Percentiles rank a stretch among this genome's conserved stretches.
Evolutionary conservation across 2,113 vertebrate species (phyloP).

Genomic region (Pomatostomus ruficeps): DNA sequence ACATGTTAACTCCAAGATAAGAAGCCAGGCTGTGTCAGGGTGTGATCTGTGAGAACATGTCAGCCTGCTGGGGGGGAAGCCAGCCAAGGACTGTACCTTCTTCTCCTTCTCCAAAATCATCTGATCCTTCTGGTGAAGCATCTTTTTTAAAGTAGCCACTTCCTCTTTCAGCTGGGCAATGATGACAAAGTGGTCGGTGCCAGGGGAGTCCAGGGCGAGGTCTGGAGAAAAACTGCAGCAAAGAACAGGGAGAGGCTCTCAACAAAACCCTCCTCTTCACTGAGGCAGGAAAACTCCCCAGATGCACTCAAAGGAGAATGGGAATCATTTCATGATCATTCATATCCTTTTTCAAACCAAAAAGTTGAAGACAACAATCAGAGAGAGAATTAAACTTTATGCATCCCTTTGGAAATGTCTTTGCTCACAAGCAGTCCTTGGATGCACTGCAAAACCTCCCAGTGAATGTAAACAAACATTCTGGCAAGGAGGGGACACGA

Average conservation of each 20-base stretch:
- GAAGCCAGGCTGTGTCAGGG: background rate
- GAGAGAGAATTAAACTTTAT: background rate
- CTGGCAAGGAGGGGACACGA: background rate
- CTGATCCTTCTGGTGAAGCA: constrained; percentile 82
- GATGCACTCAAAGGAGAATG: background rate
- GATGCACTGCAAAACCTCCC: background rate
- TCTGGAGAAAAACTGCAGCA: constrained; percentile 74
- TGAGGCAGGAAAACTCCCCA: background rate
- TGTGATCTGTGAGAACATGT: background rate
- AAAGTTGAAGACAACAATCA: background rate
- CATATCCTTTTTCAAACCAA: background rate
- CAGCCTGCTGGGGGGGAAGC: background rate
- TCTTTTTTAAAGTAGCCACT: constrained; percentile 80
- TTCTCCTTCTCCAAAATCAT: constrained; percentile 83
- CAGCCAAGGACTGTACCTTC: constrained; percentile 67
- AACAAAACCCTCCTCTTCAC: background rate
- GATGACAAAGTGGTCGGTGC: constrained; percentile 80
- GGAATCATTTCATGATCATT: background rate
- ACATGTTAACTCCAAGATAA: background rate
- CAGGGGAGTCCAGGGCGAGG: constrained; percentile 77
- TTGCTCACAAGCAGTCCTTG: background rate
- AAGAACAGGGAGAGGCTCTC: background rate
- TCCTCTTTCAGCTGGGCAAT: constrained; percentile 82
- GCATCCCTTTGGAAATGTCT: background rate
- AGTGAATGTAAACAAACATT: background rate